Conservation (phyloP, 2,888 invertebrate genomes). For the Rhaphigaster nebulosa region DNA sequence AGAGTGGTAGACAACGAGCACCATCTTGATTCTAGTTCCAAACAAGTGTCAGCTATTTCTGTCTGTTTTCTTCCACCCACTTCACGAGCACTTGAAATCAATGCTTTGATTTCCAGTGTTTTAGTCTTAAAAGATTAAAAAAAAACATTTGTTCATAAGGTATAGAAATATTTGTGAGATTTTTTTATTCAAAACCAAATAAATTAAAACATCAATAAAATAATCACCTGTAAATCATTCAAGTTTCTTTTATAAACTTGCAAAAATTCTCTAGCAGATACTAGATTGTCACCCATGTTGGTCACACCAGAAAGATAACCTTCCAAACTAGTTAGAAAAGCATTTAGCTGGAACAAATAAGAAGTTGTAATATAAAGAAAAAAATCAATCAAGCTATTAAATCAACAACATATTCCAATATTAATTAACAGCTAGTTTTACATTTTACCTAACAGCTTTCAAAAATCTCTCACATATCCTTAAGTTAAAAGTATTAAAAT, state of each 20-base stretch:
- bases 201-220: constrained; percentile 48
- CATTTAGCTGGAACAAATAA: constrained; percentile 71
- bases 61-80: constrained; percentile 54
- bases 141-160: background rate
- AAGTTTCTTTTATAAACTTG: constrained; percentile 80
- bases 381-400: background rate
- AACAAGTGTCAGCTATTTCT: constrained; percentile 50
- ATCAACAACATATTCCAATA: background rate
- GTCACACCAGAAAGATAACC: constrained; percentile 79
- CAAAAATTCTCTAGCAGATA: constrained; percentile 80
- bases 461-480: background rate
- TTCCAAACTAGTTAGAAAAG: constrained; percentile 80
- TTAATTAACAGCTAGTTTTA: background rate
- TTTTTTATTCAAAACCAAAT: background rate
- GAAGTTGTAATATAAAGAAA: background rate
- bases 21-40: constrained; percentile 55
- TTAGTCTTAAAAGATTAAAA: constrained; percentile 53
- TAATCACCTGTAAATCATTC: constrained; percentile 78
- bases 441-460: background rate
- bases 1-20: constrained; percentile 22
- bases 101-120: constrained; percentile 54
- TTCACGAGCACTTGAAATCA: constrained; percentile 52
- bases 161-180: background rate
- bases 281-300: constrained; percentile 80
- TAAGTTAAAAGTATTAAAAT: background rate